A percentile compares a stretch with the other conserved stretches of the same genome.
Conservation (phyloP, 2,113 vertebrate genomes). For the Chauna torquata region DNA sequence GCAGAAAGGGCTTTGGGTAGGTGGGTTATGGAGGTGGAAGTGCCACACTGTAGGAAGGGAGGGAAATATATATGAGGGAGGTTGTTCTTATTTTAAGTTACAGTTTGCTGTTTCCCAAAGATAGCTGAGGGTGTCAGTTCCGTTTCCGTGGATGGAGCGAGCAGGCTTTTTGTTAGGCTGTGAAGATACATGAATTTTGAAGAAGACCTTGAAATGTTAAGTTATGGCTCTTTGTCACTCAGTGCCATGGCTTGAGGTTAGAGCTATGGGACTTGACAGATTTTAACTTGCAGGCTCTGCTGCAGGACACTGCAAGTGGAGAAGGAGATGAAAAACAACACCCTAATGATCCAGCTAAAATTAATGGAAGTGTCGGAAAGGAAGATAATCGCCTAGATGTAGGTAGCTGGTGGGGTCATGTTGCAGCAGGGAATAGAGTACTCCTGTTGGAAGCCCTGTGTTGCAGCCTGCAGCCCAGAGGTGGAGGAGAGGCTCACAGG, state of each 20-base stretch:
- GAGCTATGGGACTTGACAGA: constrained; percentile 5
- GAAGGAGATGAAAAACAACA: constrained; percentile 24
- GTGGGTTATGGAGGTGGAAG: not conserved
- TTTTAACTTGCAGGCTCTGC: constrained; percentile 36
- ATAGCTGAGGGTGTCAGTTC: constrained; percentile 27
- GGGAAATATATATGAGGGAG: not conserved
- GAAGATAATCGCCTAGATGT: not conserved
- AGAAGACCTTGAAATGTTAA: constrained; percentile 24
- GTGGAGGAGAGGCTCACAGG: not conserved
- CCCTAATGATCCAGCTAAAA: constrained; percentile 6
- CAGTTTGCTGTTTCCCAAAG: constrained; percentile 6
- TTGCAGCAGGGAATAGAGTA: not conserved
- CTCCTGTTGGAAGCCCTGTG: not conserved
- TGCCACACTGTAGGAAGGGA: not conserved
- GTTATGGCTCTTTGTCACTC: constrained; percentile 34
- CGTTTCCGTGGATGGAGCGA: not conserved
- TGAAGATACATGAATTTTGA: constrained; percentile 26
- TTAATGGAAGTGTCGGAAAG: constrained; percentile 2
- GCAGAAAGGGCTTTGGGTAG: not conserved
- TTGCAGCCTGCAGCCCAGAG: not conserved
- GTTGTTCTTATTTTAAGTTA: constrained; percentile 33
- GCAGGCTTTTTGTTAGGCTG: constrained; percentile 6
- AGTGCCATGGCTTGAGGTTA: constrained; percentile 45
- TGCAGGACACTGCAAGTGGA: constrained; percentile 15
- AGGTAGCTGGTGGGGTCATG: not conserved